Conservation (phyloP, 2,797 vertebrate genomes). For the Mus minutoides region DNA sequence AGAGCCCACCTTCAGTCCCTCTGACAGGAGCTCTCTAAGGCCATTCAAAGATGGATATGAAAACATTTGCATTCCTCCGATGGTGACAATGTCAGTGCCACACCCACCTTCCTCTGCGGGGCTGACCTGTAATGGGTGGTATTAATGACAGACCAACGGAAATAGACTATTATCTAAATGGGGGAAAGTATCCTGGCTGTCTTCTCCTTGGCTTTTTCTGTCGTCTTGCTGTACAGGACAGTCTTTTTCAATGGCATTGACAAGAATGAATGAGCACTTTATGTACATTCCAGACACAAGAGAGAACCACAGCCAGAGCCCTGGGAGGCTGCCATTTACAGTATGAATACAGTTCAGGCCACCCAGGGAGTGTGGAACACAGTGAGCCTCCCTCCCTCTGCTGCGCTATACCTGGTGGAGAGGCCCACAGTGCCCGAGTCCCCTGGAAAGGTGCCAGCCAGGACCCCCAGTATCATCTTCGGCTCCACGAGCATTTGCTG, state of each 20-base stretch:
- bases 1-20: neutral
- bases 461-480: neutral
- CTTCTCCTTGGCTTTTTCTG: constrained; percentile 45
- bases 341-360: neutral
- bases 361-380: neutral
- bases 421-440: no score
- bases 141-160: neutral
- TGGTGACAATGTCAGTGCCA: neutral
- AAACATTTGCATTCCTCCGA: neutral
- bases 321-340: neutral
- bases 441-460: neutral
- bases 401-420: neutral
- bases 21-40: neutral
- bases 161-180: constrained; percentile 40
- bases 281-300: constrained; percentile 12
- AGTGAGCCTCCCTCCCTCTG: neutral
- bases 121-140: neutral
- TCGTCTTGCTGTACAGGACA: neutral
- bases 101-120: neutral
- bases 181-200: constrained; percentile 3
- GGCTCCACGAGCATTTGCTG: neutral
- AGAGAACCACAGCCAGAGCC: neutral
- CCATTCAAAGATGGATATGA: neutral
- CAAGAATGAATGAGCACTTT: constrained; percentile 6
- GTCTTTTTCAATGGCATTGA: constrained; percentile 41